Percentiles rank a stretch among this genome's conserved stretches.
Evolutionary conservation across 2,113 vertebrate species (phyloP).

Genomic region (Callospermophilus lateralis): DNA sequence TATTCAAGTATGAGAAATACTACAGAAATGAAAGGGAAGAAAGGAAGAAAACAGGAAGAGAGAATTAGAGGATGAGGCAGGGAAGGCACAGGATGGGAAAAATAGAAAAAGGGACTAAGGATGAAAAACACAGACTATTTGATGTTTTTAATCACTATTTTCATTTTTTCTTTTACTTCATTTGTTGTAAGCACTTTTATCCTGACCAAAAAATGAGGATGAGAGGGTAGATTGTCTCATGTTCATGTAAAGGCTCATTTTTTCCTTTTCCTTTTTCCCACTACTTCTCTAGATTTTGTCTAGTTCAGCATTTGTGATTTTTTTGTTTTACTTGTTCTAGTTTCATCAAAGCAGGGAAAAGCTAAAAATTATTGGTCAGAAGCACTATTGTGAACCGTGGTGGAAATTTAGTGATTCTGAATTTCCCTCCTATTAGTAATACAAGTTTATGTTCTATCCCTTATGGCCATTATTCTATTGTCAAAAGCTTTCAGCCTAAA

Average conservation of each 20-base stretch:
- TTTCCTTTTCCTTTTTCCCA: background rate
- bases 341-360: background rate
- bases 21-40: background rate
- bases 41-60: background rate
- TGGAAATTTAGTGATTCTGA: background rate
- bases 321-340: background rate
- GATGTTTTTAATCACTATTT: background rate
- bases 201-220: slow-evolving; percentile 5
- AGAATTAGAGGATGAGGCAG: background rate
- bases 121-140: background rate
- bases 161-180: background rate
- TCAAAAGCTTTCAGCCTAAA: background rate
- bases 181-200: background rate
- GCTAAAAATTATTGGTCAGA: background rate
- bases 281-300: background rate
- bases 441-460: background rate
- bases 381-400: background rate
- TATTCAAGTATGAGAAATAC: background rate
- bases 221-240: background rate
- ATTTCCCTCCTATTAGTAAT: background rate
- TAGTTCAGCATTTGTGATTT: background rate
- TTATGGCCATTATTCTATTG: background rate
- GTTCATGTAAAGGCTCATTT: background rate
- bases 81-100: background rate
- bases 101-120: background rate